Conservation (phyloP, 2,888 invertebrate genomes). For the Hypselothyrea guttata region DNA sequence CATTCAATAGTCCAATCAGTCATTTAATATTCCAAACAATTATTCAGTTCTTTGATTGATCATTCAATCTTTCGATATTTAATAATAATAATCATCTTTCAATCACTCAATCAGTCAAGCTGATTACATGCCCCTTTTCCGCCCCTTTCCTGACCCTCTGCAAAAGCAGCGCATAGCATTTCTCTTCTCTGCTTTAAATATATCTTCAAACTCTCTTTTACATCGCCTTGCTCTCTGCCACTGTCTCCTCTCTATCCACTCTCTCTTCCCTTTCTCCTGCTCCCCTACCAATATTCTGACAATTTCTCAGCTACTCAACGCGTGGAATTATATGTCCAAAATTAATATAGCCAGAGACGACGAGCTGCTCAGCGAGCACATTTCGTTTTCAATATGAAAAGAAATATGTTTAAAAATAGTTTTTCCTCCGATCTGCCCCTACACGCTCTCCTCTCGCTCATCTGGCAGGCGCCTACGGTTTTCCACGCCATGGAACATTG, state of each 20-base stretch:
- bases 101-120: not conserved
- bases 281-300: no score
- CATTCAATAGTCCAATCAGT: no score
- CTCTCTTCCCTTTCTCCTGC: no score
- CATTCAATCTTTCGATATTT: no score
- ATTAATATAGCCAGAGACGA: constrained; percentile 29
- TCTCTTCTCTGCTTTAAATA: no score
- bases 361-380: constrained; percentile 24
- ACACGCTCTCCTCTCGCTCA: not conserved
- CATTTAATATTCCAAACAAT: no score
- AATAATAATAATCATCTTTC: not conserved
- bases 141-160: not conserved
- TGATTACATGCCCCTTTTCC: not conserved
- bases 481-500: constrained; percentile 48
- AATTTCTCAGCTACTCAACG: no score
- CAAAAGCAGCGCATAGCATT: no score
- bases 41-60: no score
- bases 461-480: constrained; percentile 41
- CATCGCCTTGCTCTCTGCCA: no score
- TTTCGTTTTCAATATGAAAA: constrained; percentile 44
- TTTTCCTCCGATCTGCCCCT: constrained; percentile 10
- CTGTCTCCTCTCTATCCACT: no score
- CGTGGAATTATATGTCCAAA: constrained; percentile 21
- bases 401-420: constrained; percentile 68
- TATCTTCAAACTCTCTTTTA: no score